Base-by-base conservation (phyloP, 2,113 vertebrate species). In the Platichthys stellatus region DNA sequence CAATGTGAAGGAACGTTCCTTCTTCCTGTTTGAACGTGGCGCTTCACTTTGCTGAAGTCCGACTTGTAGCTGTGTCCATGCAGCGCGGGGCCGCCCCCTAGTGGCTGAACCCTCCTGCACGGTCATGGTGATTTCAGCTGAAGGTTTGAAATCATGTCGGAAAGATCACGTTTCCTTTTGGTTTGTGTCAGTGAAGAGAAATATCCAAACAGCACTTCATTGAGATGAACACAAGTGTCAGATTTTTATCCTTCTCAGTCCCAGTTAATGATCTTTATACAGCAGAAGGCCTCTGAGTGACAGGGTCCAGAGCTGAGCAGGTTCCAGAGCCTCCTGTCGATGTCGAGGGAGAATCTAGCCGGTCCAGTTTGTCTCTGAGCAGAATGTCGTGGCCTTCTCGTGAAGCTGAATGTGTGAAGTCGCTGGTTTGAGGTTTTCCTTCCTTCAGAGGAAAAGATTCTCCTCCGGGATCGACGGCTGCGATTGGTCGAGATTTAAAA, bases 11-110 rank as follows among this genome's bases (percentile, higher is more conserved):
- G 23, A 49, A 40, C 10, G 28, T 61, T 65, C 5, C 49, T 24
- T 69, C 5, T 40, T 59, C 28, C 21, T 51, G 65, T 59, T 60
- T n/a, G 1, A 69, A 53, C 72, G 17, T 12, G 43, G 61, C 1
- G 23, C 11, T 21, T 21, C 61, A 43, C 15, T 6, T 15, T n/a
- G 51, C 49, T 54, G 51, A 11, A 3, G 51, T 57, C 35, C 15
- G 1, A 7, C 5, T 1, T 24, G 53, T 31, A 9, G 24, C n/a
- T 61, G 57, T 28, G 51, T 63, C 12, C 69, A 53, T 63, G 74
- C 56, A 83, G 56, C 2, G 3, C 45, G 45, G 13, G 5, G 60
- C 45, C 45, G 72, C 78, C 75, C 75, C 24, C 72, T 56, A 61
- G 73, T 80, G 65, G 81, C 60, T 21, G 3, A 78, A 69, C 28